Evolutionary conservation across 2,113 vertebrate species (phyloP).

Genomic region (Azemiops feae): DNA sequence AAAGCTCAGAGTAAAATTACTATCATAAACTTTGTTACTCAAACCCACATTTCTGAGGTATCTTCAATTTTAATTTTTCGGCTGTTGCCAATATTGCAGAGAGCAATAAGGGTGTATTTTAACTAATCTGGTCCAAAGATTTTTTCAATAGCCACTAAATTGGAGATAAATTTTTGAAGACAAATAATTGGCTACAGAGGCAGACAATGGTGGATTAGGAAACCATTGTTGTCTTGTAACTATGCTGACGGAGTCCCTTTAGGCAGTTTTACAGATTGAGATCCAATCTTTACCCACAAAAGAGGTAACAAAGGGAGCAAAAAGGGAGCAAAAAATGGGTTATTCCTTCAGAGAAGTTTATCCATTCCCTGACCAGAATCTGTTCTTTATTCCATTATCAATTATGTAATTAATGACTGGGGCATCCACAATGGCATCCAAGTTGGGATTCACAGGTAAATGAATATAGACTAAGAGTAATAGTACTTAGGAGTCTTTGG

Average conservation of each 20-base stretch:
- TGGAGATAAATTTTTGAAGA: not conserved
- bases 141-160: not conserved
- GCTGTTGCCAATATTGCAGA: not conserved
- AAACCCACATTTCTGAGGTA: not conserved
- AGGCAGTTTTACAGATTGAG: not conserved
- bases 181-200: not conserved
- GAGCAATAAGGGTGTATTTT: not conserved
- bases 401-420: not conserved
- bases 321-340: not conserved
- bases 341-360: not conserved
- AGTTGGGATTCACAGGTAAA: not conserved
- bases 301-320: not conserved
- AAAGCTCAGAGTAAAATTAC: not conserved
- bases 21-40: not conserved
- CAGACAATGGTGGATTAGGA: not conserved
- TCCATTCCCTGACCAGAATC: not conserved
- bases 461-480: not conserved
- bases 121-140: not conserved
- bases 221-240: not conserved
- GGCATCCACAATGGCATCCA: not conserved
- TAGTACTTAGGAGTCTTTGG: not conserved
- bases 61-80: not conserved
- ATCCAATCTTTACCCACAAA: not conserved
- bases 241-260: not conserved
- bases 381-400: not conserved